Evolutionary conservation across 37 sponge, comb jelly and placozoan genomes (phyloP), one percentile per base, ranked within the genome.

Genomic region (Oopsacas minuta): DNA sequence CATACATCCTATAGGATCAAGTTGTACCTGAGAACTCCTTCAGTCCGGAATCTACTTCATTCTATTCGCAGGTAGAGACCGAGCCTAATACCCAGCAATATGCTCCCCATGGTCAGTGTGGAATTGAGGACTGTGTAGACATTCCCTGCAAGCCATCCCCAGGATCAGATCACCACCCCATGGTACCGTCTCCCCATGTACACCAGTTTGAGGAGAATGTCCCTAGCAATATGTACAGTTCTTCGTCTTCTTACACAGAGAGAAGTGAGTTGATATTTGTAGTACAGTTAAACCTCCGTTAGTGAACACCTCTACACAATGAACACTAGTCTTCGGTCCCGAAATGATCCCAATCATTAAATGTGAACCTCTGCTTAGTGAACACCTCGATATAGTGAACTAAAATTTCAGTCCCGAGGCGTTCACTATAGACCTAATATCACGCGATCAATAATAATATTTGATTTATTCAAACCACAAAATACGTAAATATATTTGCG

Each of bases 201-300:
- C 75, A 61, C 1, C 17, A 25, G 20, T 61, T 61, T n/a, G 75
- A 61, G 22, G 75, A 61, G 75, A 61, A 61, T n/a, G 17, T 34
- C 75, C 1, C 17, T 61, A 61, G 75, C 75, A 61, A 61, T n/a
- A 20, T 61, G 28, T 61, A 61, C 75, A 25, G 32, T 20, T 25
- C 32, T 5, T n/a, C 75, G 22, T 46, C 51, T 46, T 61, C 75
- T 12, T 61, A 32, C 75, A 61, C 75, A 34, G 32, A 61, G 28
- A 61, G 75, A 12, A 61, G 75, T 61, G 75, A 61, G 75, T 61
- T 61, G n/a, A n/a, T n/a, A n/a, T n/a, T n/a, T n/a, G n/a, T n/a
- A n/a, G n/a, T n/a, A n/a, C n/a, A n/a, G n/a, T n/a, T n/a, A n/a
- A n/a, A n/a, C n/a, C n/a, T n/a, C n/a, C 49, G 49, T 42, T 42